Base-by-base conservation (phyloP, 2,797 vertebrate genomes). In the Etheostoma perlongum region DNA sequence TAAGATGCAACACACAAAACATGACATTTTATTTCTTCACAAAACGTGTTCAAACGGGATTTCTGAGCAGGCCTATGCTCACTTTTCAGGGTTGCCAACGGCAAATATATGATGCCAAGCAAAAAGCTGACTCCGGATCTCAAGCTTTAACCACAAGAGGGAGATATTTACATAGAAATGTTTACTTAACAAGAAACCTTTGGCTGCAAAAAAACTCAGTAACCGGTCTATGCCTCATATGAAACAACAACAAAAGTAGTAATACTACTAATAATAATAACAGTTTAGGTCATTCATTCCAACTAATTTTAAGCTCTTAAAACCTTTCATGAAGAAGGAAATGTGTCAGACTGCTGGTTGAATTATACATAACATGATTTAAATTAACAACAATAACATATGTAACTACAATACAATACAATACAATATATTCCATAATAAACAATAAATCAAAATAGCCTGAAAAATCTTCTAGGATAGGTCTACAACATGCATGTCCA, bases 131-230 rank as follows among this genome's bases (percentile, higher is more conserved):
- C 2, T 5, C 4, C 46, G 36, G 11, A 6, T 67, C 18, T 65
- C 30, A 8, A 47, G 2, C 0, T 25, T 67, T 46, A 2, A 65
- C 86, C 93, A 91, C 91, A 83, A 89, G 93, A 88, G 84, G 91
- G 91, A 84, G 88, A 83, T 86, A 87, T 91, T 77, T 76, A 74
- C 89, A 80, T 72, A 73, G 52, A 55, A 42, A 91, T 91, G n/a
- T 47, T 1, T 49, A 40, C 21, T 27, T 21, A 48, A 25, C 12
- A 4, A 15, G 1, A 1, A 18, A 44, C 25, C 0, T 21, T 0
- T 55, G n/a, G 6, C 10, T 36, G 4, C 27, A 33, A 13, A 9
- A 58, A 48, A 30, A 33, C 8, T 13, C 10, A 14, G 9, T 8
- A 5, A 58, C 6, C 1, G n/a, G 36, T 53, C 51, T 49, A 4